Conservation (phyloP, 2,888 invertebrate genomes). For the Copidosoma aretas region DNA sequence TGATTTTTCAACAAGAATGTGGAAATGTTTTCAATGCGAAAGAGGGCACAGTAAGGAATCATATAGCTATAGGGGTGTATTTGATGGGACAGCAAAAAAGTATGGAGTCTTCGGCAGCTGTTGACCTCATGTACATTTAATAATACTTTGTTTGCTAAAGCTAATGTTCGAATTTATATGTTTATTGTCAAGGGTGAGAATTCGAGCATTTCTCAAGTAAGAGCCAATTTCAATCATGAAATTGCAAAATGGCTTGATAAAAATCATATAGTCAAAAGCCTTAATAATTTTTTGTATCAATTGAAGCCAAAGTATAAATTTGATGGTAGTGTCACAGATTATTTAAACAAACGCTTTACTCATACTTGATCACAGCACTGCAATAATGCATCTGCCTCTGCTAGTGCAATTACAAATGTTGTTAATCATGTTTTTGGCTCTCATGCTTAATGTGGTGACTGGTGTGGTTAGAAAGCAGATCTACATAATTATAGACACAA, state of each 20-base stretch:
- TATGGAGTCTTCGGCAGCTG: neutral
- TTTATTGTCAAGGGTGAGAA: neutral
- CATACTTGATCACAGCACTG: slow-evolving; percentile 29
- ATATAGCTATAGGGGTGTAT: neutral
- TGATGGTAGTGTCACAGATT: neutral
- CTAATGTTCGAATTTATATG: neutral
- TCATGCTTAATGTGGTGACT: slow-evolving; percentile 40
- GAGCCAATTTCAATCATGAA: neutral
- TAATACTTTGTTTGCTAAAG: neutral
- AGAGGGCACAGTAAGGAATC: neutral
- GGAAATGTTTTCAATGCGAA: neutral
- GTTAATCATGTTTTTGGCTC: slow-evolving; percentile 43
- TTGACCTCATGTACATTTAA: neutral
- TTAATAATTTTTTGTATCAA: slow-evolving; percentile 34
- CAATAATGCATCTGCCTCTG: slow-evolving; percentile 23
- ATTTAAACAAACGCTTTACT: neutral
- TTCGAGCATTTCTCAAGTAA: neutral
- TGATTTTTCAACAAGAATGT: neutral
- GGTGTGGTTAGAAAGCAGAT: slow-evolving; percentile 40
- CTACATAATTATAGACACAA: slow-evolving; percentile 35
- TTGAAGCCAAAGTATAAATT: slow-evolving; percentile 27
- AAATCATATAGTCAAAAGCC: slow-evolving; percentile 35
- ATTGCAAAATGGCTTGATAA: slow-evolving; percentile 35
- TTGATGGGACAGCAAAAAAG: neutral
- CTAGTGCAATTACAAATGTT: slow-evolving; percentile 38